Base-by-base conservation (phyloP, 2,888 invertebrate genomes). In the Ferrisia virgata region DNA sequence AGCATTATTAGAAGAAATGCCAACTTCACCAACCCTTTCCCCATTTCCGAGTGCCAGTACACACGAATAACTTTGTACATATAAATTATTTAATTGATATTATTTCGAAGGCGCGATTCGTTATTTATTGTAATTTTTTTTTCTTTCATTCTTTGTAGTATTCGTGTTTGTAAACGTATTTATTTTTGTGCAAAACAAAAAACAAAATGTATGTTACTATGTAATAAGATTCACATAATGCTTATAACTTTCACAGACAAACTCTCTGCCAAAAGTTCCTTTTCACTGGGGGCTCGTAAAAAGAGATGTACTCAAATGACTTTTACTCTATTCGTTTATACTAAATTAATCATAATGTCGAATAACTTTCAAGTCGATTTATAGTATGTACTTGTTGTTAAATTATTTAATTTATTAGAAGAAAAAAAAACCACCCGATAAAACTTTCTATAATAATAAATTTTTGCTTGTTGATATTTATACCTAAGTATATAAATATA, bases 211-310 rank as follows among this genome's bases (percentile, higher is more conserved):
- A 18, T 47, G 6, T n/a, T 47, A 9, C 18, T 18, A n/a, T n/a
- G n/a, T n/a, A n/a, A n/a, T 53, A 64, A 64, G 58, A 64, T 64
- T 47, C 47, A 47, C 47, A n/a, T n/a, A n/a, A n/a, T n/a, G n/a
- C n/a, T n/a, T 9, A 64, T 64, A 64, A 64, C 58, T 64, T 64
- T 64, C 58, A 64, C 58, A 64, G n/a, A n/a, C n/a, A 64, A 36
- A 47, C 18, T 47, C 47, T 47, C 47, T 47, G 47, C 4, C 18
- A 47, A 47, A 47, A 47, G 47, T 47, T 47, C 47, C 47, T 47
- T 18, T 8, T 18, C 8, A 18, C 47, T 18, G 18, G 18, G 47
- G 47, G 8, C 18, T 47, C 47, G n/a, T 47, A 47, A 47, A 47
- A 47, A 47, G 47, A 18, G 47, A 47, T n/a, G n/a, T n/a, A 47